Percentiles rank a stretch among this genome's conserved stretches.
Evolutionary conservation across 1,140 invertebrate species (phyloP).

Genomic region (Idris sp.): DNA sequence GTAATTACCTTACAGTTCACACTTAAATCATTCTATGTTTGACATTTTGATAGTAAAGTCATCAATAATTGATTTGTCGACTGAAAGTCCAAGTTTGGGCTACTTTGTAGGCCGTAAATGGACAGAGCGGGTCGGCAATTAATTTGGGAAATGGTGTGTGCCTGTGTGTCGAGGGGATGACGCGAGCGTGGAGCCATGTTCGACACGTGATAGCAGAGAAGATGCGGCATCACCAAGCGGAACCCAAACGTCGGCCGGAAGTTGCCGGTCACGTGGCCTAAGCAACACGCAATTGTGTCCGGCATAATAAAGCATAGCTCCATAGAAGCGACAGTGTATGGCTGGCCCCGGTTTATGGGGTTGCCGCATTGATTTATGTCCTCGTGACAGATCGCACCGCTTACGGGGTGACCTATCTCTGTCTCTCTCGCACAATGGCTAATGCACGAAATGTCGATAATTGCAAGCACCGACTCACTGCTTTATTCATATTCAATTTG

Average conservation of each 20-base stretch:
- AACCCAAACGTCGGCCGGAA: constrained; percentile 71
- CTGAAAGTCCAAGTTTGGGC: constrained; percentile 24
- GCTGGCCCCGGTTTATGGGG: constrained; percentile 61
- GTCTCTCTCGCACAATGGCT: constrained; percentile 19
- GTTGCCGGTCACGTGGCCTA: constrained; percentile 74
- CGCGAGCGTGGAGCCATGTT: constrained; percentile 38
- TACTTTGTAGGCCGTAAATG: constrained; percentile 23
- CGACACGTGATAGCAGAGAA: constrained; percentile 60
- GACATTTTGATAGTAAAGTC: constrained; percentile 17
- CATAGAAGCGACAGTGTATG: constrained; percentile 46
- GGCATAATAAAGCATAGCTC: constrained; percentile 72
- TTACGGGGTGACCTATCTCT: constrained; percentile 42
- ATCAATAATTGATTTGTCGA: constrained; percentile 30
- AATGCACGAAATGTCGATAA: constrained; percentile 46
- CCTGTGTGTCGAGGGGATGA: constrained; percentile 43
- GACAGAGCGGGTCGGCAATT: constrained; percentile 15
- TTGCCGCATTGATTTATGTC: constrained; percentile 72
- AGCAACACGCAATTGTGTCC: constrained; percentile 76
- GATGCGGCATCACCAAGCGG: constrained; percentile 66
- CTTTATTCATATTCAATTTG: constrained; percentile 39
- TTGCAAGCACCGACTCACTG: constrained; percentile 12
- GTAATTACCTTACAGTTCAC: too few relatives aligned
- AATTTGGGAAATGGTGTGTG: constrained; percentile 45
- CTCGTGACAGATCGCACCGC: constrained; percentile 69
- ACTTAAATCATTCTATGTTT: constrained; percentile 44